These are phyloP conservation scores for Opisthograptis luteolata DNA, from an alignment of 2,888 invertebrate species.

Conservation along the genomic window DNA sequence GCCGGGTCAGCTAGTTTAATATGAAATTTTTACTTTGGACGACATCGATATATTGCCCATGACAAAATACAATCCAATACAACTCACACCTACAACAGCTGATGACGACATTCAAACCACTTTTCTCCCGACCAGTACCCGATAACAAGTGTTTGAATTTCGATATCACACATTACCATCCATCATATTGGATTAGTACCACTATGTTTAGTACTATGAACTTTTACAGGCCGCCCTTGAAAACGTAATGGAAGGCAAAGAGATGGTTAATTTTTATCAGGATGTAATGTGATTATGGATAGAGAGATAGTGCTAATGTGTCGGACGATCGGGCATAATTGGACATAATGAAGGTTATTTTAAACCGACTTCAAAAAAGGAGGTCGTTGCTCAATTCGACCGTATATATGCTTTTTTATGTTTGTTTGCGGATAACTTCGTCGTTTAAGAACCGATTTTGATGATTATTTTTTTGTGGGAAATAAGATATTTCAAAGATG, in stretches of 20 bases:
- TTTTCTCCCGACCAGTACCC: constrained; percentile 34
- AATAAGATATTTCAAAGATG: too few relatives aligned
- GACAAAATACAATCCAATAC: too few relatives aligned
- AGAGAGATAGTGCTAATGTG: constrained; percentile 13
- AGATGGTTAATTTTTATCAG: constrained; percentile 9
- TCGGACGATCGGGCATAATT: constrained; percentile 7
- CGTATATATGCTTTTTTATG: too few relatives aligned
- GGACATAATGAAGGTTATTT: constrained; percentile 6
- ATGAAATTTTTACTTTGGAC: too few relatives aligned
- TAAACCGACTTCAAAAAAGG: too few relatives aligned
- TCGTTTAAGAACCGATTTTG: too few relatives aligned
- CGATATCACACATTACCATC: constrained; percentile 62
- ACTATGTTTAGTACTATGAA: constrained; percentile 21
- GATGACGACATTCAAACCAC: constrained; percentile 13
- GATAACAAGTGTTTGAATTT: constrained; percentile 56
- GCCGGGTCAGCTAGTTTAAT: too few relatives aligned
- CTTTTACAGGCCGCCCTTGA: constrained; percentile 20
- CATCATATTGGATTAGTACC: constrained; percentile 55
- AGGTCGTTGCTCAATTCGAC: too few relatives aligned
- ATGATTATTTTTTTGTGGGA: too few relatives aligned
- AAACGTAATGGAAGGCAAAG: constrained; percentile 10
- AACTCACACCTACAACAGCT: not conserved
- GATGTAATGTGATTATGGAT: constrained; percentile 16
- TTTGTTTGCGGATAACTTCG: too few relatives aligned
- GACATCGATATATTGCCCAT: too few relatives aligned